Base-by-base conservation (phyloP, 2,888 invertebrate species). In the Azorinus chamasolen region DNA sequence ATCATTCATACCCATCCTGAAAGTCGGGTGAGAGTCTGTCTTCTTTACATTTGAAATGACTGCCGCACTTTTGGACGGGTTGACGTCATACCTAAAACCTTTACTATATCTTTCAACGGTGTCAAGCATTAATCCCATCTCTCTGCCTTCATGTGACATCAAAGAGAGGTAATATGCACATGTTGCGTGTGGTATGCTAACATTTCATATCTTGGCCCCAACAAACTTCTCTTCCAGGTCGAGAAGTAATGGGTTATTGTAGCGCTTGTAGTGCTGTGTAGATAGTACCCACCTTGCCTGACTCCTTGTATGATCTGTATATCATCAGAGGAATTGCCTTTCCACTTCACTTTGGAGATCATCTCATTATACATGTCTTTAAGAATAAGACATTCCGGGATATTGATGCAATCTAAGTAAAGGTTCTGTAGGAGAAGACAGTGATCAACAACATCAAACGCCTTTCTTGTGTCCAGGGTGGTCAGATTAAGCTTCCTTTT, bases 401-500 rank as follows among this genome's bases (percentile, higher is more conserved):
- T 25, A 8, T 24, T 18, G 6, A 57, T 39, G n/a, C 57, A 39
- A n/a, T 57, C 57, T n/a, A 39, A 16, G 41, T 41, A 57, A 41
- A 41, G 24, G 8, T 18, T 41, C 18, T 41, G 37, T n/a, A 58
- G 25, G 5, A 58, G 48, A 10, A 18, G 32, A 16, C 24, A 37
- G n/a, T 62, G 51, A 32, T 62, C 48, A 24, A 51, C 51, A 20
- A 51, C 53, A 39, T 58, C 41, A 50, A 62, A 62, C 6, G 62
- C 53, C 25, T 53, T 53, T 25, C n/a, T 14, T 6, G 25, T 51
- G 37, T 62, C 51, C 18, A 62, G 41, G 6, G 51, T 51, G 8
- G 58, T 58, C 3, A 58, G 3, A 6, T 16, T 25, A 5, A 58
- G 41, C n/a, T 37, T 32, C 18, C 37, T n/a, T 51, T 51, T 51